Base-by-base conservation (phyloP, 2,113 vertebrate species). In the Sciurus niger region DNA sequence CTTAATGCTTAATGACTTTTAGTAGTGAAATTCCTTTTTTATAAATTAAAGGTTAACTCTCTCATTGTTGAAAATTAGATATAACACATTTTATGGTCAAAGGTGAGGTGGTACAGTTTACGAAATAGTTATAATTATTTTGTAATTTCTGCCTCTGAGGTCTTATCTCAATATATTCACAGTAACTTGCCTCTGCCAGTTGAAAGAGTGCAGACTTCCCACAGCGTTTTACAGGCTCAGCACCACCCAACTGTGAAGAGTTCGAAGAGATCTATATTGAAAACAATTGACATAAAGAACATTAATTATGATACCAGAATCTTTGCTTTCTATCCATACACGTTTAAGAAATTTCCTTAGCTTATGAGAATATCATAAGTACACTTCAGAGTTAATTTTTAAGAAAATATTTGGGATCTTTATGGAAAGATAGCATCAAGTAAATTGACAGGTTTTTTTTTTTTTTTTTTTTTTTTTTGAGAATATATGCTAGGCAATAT, bases 141-240 rank as follows among this genome's bases (percentile, higher is more conserved):
- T 80, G 51, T 80, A 18, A 86, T 74, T 93, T 93, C 32, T 1
- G 7, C 2, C 8, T 83, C 74, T 95, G 67, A 94, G 37, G 90
- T 10, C 91, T 97, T 94, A 97, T 6, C 0, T 43, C 89, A 87
- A 84, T 1, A 92, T 24, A 93, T 80, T 78, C 76, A 89, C 72
- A 89, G 53, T 90, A 90, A 95, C 98, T 93, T 99, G 99, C 99
- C 99, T 99, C 99, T 96, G 99, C 99, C 97, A 99, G 96, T 82
- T 99, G 98, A 97, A 99, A 99, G 95, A 99, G 98, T 86, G 99
- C 98, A 43, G 99, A 99, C 96, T 99, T 98, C 95, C 99, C 99
- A 98, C 98, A 99, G 97, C 98, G 99, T 97, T 99, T 99, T 95
- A 98, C 96, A 70, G 98, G 96, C 88, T 99, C 99, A 13, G 98